Evolutionary conservation across 1,140 invertebrate species (phyloP).

Genomic region (Lepidotrigona ventralis): DNA sequence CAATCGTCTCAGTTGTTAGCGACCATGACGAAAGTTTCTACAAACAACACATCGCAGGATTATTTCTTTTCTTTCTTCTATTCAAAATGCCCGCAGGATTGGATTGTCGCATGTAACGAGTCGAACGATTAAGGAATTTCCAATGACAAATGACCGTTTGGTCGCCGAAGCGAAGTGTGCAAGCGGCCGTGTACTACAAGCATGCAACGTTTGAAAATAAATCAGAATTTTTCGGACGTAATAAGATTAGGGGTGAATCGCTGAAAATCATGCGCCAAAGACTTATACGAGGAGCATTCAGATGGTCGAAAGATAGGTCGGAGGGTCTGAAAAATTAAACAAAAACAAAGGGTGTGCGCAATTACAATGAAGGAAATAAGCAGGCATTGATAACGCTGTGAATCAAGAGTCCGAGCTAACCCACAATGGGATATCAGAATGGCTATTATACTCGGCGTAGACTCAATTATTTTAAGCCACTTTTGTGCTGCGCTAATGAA

Average conservation of each 20-base stretch:
- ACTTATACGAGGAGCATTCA: constrained; percentile 5
- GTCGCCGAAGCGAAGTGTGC: constrained; percentile 37
- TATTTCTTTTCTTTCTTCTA: not conserved
- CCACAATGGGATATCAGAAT: constrained; percentile 77
- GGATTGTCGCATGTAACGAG: constrained; percentile 31
- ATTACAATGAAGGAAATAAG: constrained; percentile 68
- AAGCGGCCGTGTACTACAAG: not conserved
- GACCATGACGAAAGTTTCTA: constrained; percentile 9
- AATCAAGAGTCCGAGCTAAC: constrained; percentile 65
- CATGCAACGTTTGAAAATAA: constrained; percentile 47
- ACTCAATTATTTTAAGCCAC: constrained; percentile 79
- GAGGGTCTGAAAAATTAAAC: constrained; percentile 65
- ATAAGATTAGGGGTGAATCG: not conserved
- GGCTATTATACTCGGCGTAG: constrained; percentile 71
- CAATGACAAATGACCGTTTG: constrained; percentile 44
- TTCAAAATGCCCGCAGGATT: not conserved
- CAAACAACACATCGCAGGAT: no score
- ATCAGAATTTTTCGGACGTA: constrained; percentile 57
- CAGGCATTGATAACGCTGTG: constrained; percentile 61
- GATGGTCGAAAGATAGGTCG: constrained; percentile 30
- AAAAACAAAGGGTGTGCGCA: constrained; percentile 61
- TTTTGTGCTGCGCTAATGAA: constrained; percentile 78
- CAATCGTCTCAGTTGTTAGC: constrained; percentile 1
- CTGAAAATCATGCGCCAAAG: constrained; percentile 6
- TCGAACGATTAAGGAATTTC: constrained; percentile 53